These are phyloP conservation scores for Myzus persicae DNA, from an alignment of 1,140 invertebrate species.

Conservation along the genomic window DNA sequence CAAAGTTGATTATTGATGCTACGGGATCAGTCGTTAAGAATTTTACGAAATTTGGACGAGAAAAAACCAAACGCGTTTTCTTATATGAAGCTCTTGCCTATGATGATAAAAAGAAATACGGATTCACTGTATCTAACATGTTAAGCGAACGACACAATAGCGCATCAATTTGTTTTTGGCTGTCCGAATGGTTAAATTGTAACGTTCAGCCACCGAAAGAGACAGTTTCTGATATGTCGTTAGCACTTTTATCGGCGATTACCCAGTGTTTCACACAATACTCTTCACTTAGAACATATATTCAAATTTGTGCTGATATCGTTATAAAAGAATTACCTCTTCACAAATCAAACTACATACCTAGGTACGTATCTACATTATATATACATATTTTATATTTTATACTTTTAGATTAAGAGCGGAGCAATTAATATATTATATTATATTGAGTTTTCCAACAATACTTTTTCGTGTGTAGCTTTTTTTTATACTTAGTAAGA, in stretches of 20 bases:
- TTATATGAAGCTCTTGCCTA: constrained; percentile 22
- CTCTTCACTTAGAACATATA: not conserved
- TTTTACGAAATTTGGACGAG: not conserved
- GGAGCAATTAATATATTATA: too few species aligned
- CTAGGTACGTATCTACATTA: not conserved
- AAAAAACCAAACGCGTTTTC: constrained; percentile 20
- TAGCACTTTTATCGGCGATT: not conserved
- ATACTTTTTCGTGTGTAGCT: too few species aligned
- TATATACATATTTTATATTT: not conserved
- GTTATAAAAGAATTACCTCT: not conserved
- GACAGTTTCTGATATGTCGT: not conserved
- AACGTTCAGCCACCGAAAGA: constrained; percentile 11
- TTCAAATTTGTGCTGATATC: not conserved
- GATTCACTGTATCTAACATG: not conserved
- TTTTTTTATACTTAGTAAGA: too few species aligned
- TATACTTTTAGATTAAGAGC: not conserved
- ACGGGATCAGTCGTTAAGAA: not conserved
- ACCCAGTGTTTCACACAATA: not conserved
- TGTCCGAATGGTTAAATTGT: not conserved
- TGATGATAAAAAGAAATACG: not conserved
- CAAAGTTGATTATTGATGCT: not conserved
- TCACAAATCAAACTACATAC: not conserved
- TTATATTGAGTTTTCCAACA: too few species aligned
- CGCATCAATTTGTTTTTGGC: not conserved
- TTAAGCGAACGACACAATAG: not conserved